These are phyloP conservation scores for Drosophila prolongata DNA, from an alignment of 2,888 invertebrate species.

Conservation along the genomic window DNA sequence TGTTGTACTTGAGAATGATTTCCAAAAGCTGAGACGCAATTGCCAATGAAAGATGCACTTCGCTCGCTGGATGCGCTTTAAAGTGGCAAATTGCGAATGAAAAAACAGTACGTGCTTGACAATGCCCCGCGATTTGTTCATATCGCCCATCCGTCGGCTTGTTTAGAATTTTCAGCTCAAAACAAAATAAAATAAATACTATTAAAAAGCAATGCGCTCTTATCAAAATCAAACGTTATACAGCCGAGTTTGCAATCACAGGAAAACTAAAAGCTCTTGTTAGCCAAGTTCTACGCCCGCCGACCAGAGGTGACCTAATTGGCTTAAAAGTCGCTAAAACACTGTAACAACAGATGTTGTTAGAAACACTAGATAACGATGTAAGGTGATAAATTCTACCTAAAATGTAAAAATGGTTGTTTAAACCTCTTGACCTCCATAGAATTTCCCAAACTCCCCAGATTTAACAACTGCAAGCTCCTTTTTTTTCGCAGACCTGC, in stretches of 20 bases:
- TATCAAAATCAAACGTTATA: conserved; percentile 37
- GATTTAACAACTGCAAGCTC: neutral
- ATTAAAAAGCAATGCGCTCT: conserved; percentile 4
- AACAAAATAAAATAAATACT: conserved; percentile 25
- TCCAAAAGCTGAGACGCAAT: conserved; percentile 51
- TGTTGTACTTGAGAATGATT: no score
- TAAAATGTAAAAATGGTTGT: neutral
- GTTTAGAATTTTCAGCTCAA: conserved; percentile 56
- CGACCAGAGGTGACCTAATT: conserved; percentile 29
- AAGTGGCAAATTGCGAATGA: conserved; percentile 20
- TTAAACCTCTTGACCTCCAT: neutral
- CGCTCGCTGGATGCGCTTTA: conserved; percentile 5
- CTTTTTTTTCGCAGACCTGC: conserved; percentile 3
- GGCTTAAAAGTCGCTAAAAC: neutral
- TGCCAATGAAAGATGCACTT: conserved; percentile 34
- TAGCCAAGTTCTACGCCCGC: conserved; percentile 25
- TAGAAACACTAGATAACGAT: no score
- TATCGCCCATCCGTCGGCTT: conserved; percentile 21
- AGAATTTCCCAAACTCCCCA: neutral
- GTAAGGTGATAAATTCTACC: neutral
- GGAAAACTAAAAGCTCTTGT: conserved; percentile 29
- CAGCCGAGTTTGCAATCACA: conserved; percentile 60
- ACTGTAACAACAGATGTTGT: no score
- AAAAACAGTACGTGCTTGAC: conserved; percentile 46
- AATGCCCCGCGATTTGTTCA: neutral